phyloP scores from a whole-genome alignment of 2,797 vertebrate species.

The Sebastes elongatus region DNA sequence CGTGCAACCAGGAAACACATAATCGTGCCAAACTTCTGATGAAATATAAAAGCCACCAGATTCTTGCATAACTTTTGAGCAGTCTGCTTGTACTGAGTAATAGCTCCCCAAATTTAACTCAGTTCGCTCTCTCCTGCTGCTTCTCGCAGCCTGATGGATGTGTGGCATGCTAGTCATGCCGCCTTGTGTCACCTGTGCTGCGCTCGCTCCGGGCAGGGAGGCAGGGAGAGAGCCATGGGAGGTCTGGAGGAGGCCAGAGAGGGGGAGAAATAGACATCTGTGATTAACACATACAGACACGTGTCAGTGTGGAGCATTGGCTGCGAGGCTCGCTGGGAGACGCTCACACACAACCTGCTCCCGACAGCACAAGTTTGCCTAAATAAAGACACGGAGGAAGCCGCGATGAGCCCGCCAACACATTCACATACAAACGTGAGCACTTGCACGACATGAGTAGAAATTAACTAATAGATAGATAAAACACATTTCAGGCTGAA shows the following conservation, averaged over 20 bases:
- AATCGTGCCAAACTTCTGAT: conserved; percentile 25
- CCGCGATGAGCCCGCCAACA: background rate
- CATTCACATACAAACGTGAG: background rate
- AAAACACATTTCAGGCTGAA: background rate
- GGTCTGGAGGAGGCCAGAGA: conserved; percentile 64
- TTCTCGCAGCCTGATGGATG: conserved; percentile 58
- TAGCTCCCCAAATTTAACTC: conserved; percentile 64
- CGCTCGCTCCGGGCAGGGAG: conserved; percentile 47
- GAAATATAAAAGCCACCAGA: conserved; percentile 33
- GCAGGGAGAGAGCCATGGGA: conserved; percentile 59
- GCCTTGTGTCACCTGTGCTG: conserved; percentile 71
- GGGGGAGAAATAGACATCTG: conserved; percentile 69
- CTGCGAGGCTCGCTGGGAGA: conserved; percentile 52
- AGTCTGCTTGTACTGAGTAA: conserved; percentile 55
- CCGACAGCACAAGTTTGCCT: conserved; percentile 37
- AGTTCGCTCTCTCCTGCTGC: conserved; percentile 58
- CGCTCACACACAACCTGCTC: conserved; percentile 68
- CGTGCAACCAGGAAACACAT: background rate
- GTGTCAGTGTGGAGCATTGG: conserved; percentile 58
- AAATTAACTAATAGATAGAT: conserved; percentile 15
- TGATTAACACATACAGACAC: conserved; percentile 75
- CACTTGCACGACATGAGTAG: background rate
- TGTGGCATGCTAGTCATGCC: conserved; percentile 56
- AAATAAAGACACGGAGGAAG: conserved; percentile 55
- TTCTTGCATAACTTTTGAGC: conserved; percentile 55